These are phyloP conservation scores for Pemphredon lugubris DNA, from an alignment of 2,888 invertebrate species.

Conservation along the genomic window DNA sequence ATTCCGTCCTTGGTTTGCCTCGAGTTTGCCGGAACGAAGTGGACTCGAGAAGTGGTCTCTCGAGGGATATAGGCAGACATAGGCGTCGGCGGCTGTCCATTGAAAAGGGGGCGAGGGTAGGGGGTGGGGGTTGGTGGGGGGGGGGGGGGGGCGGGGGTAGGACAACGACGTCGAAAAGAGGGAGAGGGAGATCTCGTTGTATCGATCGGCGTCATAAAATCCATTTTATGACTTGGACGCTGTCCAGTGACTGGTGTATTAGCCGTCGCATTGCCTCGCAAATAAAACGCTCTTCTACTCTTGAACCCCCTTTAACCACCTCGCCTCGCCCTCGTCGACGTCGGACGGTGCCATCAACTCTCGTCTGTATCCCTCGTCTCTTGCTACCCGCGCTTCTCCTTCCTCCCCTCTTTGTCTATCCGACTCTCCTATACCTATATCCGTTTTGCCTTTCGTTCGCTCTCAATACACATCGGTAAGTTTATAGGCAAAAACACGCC, in stretches of 20 bases:
- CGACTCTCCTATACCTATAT: conserved; percentile 9
- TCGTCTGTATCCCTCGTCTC: conserved; percentile 59
- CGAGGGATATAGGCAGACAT: conserved; percentile 64
- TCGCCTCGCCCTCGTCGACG: conserved; percentile 63
- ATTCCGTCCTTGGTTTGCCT: conserved; percentile 31
- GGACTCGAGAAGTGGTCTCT: conserved; percentile 63
- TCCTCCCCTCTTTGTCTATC: conserved; percentile 30
- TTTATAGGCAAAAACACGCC: conserved; percentile 70
- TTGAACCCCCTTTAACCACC: conserved; percentile 72
- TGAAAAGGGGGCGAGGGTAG: conserved; percentile 36
- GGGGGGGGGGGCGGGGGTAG: conserved; percentile 38
- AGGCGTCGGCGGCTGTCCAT: conserved; percentile 60
- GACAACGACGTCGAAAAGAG: conserved; percentile 58
- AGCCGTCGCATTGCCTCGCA: conserved; percentile 80
- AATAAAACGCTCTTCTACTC: conserved; percentile 79
- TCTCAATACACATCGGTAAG: conserved; percentile 59
- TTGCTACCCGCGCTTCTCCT: conserved; percentile 35
- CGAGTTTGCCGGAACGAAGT: conserved; percentile 63
- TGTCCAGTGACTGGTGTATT: conserved; percentile 81
- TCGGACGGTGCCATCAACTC: conserved; percentile 72
- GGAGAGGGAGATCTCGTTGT: conserved; percentile 74
- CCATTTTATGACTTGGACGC: conserved; percentile 80
- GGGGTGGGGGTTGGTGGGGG: conserved; percentile 7
- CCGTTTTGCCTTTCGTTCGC: conserved; percentile 33
- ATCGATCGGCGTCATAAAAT: conserved; percentile 80